Conservation (phyloP, 1,140 invertebrate species). For the Babylonia areolata region DNA sequence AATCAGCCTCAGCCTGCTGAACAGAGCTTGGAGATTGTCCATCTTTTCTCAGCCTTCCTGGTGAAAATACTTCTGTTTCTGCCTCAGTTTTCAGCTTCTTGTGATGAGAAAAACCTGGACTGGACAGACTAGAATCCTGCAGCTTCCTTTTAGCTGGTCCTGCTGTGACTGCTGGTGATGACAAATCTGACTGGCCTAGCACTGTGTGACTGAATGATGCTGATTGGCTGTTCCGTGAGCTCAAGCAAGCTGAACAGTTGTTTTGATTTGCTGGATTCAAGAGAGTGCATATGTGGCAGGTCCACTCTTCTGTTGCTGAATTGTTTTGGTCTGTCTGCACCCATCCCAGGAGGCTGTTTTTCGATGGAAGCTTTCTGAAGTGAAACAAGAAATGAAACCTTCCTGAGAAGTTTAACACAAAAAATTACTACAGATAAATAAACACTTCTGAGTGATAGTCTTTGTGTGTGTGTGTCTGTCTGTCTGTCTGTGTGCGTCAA, state of each 20-base stretch:
- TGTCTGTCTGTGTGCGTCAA: too few relatives aligned
- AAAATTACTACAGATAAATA: too few relatives aligned
- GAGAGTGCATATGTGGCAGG: constrained; percentile 58
- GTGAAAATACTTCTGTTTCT: not conserved
- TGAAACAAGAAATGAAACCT: not conserved
- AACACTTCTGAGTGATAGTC: too few relatives aligned
- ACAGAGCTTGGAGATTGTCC: not conserved
- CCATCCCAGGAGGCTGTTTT: constrained; percentile 66
- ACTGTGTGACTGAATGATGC: not conserved
- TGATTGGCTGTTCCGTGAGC: not conserved
- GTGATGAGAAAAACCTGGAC: not conserved
- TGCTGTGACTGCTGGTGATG: not conserved
- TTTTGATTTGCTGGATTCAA: constrained; percentile 49
- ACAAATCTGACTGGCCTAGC: not conserved
- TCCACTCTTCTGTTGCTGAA: constrained; percentile 45
- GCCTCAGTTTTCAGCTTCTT: not conserved
- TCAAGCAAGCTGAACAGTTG: constrained; percentile 53
- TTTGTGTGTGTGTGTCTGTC: too few relatives aligned
- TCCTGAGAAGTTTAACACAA: too few relatives aligned
- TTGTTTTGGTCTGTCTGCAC: constrained; percentile 43
- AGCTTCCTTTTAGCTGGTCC: not conserved
- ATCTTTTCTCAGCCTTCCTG: not conserved
- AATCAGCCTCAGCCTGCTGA: not conserved
- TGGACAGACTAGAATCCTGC: not conserved
- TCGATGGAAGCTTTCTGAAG: constrained; percentile 56